Evolutionary conservation across 2,113 vertebrate species (phyloP), one percentile per base, ranked within the genome.

Genomic region (Columbina picui): DNA sequence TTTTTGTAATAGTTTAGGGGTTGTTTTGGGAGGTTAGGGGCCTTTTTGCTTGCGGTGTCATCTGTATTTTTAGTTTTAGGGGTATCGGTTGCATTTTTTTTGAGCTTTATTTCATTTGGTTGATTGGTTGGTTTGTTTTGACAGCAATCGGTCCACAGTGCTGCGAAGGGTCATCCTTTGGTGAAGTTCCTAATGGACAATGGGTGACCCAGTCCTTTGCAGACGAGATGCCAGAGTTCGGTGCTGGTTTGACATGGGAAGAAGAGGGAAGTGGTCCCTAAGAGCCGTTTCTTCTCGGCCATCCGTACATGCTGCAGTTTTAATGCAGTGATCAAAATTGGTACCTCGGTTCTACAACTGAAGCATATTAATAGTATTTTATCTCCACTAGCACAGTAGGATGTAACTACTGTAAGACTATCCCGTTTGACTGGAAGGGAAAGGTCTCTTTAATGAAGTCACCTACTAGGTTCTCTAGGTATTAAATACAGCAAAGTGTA

Each of bases 201-300:
- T 99, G 99, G 99, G 98, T 99, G 98, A 97, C 96, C 2, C 98
- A 98, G 85, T 97, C 98, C 2, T 99, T 99, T 43, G 94, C 98
- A 27, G 99, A 99, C 78, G 98, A 98, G 98, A 98, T 99, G 93
- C 98, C 99, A 23, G 94, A 96, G 43, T 96, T 87, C 63, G 82
- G 2, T 47, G 94, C 95, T 10, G 82, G 61, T 53, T 36, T 92
- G 71, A 77, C 39, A 1, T 95, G 2, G 53, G 97, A 92, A 41
- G 94, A 94, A 56, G 97, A 94, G 92, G 97, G 87, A 70, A 87
- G 69, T 93, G 78, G 29, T 2, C 39, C 92, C 2, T 98, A 78
- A 83, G 96, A 76, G 83, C 77, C 50, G 57, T 27, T 57, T 59
- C 64, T 87, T 63, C 90, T 94, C 8, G 1, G 90, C 94, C 93